A percentile compares a stretch with the other conserved stretches of the same genome.
Evolutionary conservation across 2,888 invertebrate genomes (phyloP).

Genomic region (Artemia sinica): DNA sequence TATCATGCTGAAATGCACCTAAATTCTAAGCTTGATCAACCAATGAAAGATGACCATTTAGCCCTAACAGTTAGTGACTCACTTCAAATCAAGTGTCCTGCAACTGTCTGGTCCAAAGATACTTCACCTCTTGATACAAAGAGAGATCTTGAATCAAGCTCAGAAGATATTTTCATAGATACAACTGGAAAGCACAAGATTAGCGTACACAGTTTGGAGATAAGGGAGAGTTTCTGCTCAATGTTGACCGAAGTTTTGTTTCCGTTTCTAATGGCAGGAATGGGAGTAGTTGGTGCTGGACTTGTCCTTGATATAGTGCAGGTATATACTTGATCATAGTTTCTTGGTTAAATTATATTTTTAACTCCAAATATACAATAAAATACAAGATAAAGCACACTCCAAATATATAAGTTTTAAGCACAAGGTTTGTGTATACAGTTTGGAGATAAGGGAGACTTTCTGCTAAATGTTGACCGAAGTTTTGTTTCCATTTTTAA

Average conservation of each 20-base stretch:
- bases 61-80: no score
- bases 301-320: conserved; percentile 64
- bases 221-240: conserved; percentile 43
- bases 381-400: no score
- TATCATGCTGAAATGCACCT: no score
- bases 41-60: no score
- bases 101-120: no score
- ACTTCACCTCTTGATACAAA: no score
- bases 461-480: conserved; percentile 54
- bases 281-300: conserved; percentile 80
- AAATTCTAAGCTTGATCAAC: no score
- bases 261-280: conserved; percentile 68
- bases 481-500: conserved; percentile 63
- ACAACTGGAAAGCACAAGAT: neutral
- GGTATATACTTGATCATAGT: conserved; percentile 32
- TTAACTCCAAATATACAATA: no score
- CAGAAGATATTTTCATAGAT: no score
- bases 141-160: no score
- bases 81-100: no score
- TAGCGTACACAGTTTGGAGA: neutral
- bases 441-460: conserved; percentile 34
- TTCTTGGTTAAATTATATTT: no score
- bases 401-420: neutral
- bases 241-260: conserved; percentile 61
- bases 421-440: neutral